phyloP scores from a whole-genome alignment of 2,888 invertebrate species.

The Tryphoninae sp. region DNA sequence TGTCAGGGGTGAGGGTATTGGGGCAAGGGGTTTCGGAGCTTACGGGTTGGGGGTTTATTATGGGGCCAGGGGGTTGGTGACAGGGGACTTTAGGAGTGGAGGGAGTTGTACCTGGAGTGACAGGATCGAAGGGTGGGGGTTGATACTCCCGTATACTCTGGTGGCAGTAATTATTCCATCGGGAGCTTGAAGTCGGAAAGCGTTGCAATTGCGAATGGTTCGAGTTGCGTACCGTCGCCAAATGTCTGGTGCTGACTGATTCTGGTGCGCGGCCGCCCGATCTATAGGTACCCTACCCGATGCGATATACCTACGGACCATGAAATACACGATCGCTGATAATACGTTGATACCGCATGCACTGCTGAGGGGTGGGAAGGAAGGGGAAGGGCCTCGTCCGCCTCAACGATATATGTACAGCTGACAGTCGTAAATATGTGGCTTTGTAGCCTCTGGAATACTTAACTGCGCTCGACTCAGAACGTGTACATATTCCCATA shows the following conservation, averaged over 20 bases:
- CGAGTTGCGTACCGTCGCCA: conserved; percentile 6
- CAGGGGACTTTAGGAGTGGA: no score
- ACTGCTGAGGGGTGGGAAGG: conserved; percentile 22
- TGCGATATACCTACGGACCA: conserved; percentile 32
- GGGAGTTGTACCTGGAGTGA: neutral
- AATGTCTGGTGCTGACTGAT: conserved; percentile 38
- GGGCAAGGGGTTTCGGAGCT: no score
- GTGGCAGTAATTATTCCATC: conserved; percentile 57
- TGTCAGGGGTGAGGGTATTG: no score
- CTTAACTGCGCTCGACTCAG: conserved; percentile 22
- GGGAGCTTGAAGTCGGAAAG: conserved; percentile 48
- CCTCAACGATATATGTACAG: conserved; percentile 56
- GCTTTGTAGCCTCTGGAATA: conserved; percentile 41
- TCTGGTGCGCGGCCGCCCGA: neutral
- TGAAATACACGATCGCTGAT: conserved; percentile 60
- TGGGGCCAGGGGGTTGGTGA: no score
- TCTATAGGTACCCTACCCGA: neutral
- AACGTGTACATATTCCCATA: conserved; percentile 10
- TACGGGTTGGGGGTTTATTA: no score
- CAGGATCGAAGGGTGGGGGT: neutral
- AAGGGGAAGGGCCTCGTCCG: conserved; percentile 31
- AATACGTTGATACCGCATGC: conserved; percentile 51
- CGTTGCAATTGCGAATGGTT: conserved; percentile 41
- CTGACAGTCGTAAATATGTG: conserved; percentile 61
- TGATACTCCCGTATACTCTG: conserved; percentile 10